Evolutionary conservation across 2,113 vertebrate genomes (phyloP), one percentile per base, ranked within the genome.

Genomic region (Taxidea taxus): DNA sequence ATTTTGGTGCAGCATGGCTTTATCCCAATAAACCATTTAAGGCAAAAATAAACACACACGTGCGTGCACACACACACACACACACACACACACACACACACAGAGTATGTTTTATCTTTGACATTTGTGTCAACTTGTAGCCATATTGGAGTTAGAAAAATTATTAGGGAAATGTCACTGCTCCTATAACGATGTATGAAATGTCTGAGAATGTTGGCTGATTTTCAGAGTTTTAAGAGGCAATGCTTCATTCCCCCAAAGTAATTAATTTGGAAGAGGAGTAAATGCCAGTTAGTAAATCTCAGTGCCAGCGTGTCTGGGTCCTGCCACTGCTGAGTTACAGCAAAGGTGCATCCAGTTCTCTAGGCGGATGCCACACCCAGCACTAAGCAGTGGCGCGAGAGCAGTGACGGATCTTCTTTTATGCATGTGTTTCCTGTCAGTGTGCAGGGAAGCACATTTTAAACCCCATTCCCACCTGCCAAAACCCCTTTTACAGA

Each of bases 271-370:
- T 94, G 70, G 27, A 75, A 1, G 91, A 89, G 90, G 0, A 4
- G 3, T 89, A 1, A 91, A 42, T 68, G 60, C 83, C 34, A 98
- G 86, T 60, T 84, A 91, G 93, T 84, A 95, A 85, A 86, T 83
- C 44, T 94, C 88, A 47, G 80, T 64, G 94, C 62, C 56, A 92
- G 31, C 14, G 4, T 4, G 3, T 44, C 34, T 27, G 29, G 42
- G 25, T 72, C 16, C n/a, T 1, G 13, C 34, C 0, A 0, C 60
- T 29, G 12, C 62, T 49, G 9, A 13, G 7, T 20, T 29, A 34
- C 2, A 10, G 4, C 23, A 20, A 25, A 44, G 37, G 14, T 9
- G 0, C 12, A 13, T 27, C 31, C 2, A 2, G 4, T 21, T 42
- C 44, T 51, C 49, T 44, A 10, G 31, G 3, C 42, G 89, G 80